Conservation (phyloP, 2,888 invertebrate genomes). For the Terebella lapidaria region DNA sequence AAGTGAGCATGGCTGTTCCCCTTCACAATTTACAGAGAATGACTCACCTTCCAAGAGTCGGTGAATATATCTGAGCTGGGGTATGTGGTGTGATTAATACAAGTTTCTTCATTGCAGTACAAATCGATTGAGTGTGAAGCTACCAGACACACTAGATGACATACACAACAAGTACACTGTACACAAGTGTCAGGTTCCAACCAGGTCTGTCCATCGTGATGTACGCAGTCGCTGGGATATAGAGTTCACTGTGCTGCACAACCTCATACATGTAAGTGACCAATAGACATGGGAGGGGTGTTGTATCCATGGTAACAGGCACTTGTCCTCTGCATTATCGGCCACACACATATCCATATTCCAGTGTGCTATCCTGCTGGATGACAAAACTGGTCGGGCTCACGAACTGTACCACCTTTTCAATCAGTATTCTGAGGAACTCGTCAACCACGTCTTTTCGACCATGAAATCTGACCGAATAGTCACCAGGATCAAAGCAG, state of each 20-base stretch:
- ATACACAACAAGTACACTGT: neutral
- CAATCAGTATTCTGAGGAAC: constrained; percentile 66
- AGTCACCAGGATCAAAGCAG: constrained; percentile 54
- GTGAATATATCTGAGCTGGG: too few species aligned
- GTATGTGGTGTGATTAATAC: too few species aligned
- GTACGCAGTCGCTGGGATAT: constrained; percentile 55
- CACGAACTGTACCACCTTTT: constrained; percentile 69
- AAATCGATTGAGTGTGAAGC: neutral
- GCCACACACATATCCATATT: too few species aligned
- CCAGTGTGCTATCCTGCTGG: constrained; percentile 64
- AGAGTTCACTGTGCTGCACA: constrained; percentile 58
- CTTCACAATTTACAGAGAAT: too few species aligned
- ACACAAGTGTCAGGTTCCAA: too few species aligned
- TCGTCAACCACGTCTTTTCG: constrained; percentile 61
- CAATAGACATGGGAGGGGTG: too few species aligned
- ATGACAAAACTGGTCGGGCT: constrained; percentile 63
- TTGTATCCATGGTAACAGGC: too few species aligned
- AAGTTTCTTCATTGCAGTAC: neutral
- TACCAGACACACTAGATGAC: neutral
- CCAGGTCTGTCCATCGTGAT: constrained; percentile 6
- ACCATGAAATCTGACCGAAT: constrained; percentile 62
- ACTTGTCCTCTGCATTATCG: too few species aligned
- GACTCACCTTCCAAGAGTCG: too few species aligned
- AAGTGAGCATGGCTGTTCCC: too few species aligned
- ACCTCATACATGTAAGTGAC: constrained; percentile 51